These are phyloP conservation scores for Arrhopalites spinosus DNA, from an alignment of 2,888 invertebrate species.

Conservation along the genomic window DNA sequence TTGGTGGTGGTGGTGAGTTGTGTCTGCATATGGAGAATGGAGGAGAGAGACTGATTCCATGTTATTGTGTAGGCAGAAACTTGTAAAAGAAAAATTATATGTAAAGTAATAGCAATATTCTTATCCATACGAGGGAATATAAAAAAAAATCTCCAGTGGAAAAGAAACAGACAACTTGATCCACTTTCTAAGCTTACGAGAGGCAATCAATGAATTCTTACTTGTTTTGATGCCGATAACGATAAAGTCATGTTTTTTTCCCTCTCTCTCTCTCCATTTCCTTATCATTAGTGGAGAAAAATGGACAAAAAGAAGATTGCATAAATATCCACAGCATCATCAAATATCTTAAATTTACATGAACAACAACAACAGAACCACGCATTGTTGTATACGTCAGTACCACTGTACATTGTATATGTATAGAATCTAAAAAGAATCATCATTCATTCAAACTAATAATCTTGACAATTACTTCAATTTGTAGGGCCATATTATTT, in stretches of 20 bases:
- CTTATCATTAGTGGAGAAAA: background rate
- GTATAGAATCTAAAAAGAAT: no score
- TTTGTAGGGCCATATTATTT: no score
- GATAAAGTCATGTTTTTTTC: background rate
- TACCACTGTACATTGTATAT: no score
- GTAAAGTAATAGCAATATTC: background rate
- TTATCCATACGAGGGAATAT: background rate
- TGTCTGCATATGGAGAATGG: background rate
- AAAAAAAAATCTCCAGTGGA: background rate
- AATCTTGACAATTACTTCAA: no score
- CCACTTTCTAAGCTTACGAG: background rate
- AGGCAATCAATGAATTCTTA: background rate
- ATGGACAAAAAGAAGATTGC: background rate
- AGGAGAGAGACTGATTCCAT: background rate
- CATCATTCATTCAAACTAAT: no score
- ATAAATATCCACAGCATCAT: slow-evolving; percentile 1
- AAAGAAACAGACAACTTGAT: background rate
- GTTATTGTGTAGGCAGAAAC: background rate
- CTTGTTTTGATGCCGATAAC: background rate
- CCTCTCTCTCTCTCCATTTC: background rate
- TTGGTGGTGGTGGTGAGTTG: slow-evolving; percentile 13
- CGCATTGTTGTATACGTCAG: no score
- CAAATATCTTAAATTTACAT: no score
- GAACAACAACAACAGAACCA: no score
- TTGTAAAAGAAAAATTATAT: background rate